Base-by-base conservation (phyloP, 1,140 invertebrate species). In the Stenopsyche tienmushanensis region DNA sequence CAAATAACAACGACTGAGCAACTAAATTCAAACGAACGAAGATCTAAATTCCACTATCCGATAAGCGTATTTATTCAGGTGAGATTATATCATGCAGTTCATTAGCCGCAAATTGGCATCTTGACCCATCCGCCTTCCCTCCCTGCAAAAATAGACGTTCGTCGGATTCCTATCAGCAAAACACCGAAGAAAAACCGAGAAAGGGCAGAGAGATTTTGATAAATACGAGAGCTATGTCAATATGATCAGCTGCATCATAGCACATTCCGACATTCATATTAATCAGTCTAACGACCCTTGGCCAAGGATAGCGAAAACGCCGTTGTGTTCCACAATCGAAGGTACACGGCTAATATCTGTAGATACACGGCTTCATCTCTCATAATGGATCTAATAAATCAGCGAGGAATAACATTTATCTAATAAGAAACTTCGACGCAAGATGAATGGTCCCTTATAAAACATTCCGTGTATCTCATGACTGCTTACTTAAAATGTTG, bases 381-480 rank as follows among this genome's bases (percentile, higher is more conserved):
- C 41, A 62, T 66, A 66, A 66, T 66, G 65, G 59, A 45, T 17
- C 47, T 26, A 23, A 66, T 66, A 66, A 47, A 66, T 66, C 65
- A 66, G 25, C 41, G 13, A 41, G 10, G 58, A 44, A 59, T 62
- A 57, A 60, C 58, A 57, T 66, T 66, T 66, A 62, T 66, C 65
- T 66, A 66, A 66, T 66, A 62, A 59, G 58, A 45, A 62, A 66
- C 52, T 55, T 52, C 52, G 59, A 55, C 45, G 41, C 17, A 66
- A 66, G 65, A 66, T 45, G 65, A 62, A 66, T 62, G 60, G 39
- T 52, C 52, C 13, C 52, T 55, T 34, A 34, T 50, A 50, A 50
- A 50, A 50, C 47, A 50, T 34, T 34, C 29, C 29, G 29, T 34
- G 5, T 13, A 34, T 34, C 29, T 5, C 13, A 34, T 34, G 29